Base-by-base conservation (phyloP, 1,140 invertebrate species). In the Tenebrio molitor region DNA sequence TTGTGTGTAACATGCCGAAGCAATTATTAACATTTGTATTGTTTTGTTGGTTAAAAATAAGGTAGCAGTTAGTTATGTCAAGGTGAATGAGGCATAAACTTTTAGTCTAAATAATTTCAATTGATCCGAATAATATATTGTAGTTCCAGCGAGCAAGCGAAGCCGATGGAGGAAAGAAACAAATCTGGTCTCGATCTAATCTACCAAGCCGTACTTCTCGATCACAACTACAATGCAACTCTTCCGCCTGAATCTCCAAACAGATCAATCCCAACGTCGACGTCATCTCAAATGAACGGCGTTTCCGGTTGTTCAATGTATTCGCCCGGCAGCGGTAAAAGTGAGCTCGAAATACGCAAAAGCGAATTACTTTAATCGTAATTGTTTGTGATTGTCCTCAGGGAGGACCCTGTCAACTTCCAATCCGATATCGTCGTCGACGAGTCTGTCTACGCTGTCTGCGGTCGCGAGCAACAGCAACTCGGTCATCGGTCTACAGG, bases 221-320 rank as follows among this genome's bases (percentile, higher is more conserved):
- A 95, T 85, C 93, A 95, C 76, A 95, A 93, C 71, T 95, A 95
- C 83, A 91, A 89, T 65, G 89, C 89, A 6, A 90, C 90, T 63
- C 88, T 89, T n/a, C 90, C 90, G 5, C 84, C 86, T 5, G 88
- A 87, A 41, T 86, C 90, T 44, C 84, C 86, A 46, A 80, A 87
- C 50, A 82, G 85, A 34, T 83, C 87, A 42, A 83, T 88, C 65
- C 81, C 89, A 23, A 79, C 83, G 64, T 70, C 78, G 7, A 82
- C 50, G 81, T 85, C 74, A 79, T 82, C 75, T 74, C 84, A 79
- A 68, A 23, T 80, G 8, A 81, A 80, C 44, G 80, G 80, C 7
- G 71, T 79, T 7, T 71, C 78, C 1, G 41, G 34, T 15, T 66
- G 33, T 34, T 75, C 66, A 1, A 69, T 77, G 25, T 77, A 74